Conservation (phyloP, 2,888 invertebrate species). For the Onthophagus sagittarius region DNA sequence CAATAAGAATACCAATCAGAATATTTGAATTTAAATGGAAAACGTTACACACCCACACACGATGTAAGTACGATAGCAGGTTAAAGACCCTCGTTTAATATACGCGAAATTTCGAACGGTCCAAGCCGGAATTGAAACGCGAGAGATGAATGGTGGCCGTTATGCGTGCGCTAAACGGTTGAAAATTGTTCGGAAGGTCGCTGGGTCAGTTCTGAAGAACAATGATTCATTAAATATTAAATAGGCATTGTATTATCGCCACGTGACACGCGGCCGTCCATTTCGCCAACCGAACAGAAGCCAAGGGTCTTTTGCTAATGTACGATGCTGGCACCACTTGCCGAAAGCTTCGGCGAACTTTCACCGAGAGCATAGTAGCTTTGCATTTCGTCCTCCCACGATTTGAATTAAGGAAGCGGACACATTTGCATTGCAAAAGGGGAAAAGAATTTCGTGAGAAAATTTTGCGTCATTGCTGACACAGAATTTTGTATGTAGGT, state of each 20-base stretch:
- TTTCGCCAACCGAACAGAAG: background rate
- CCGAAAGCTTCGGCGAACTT: background rate
- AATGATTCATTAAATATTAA: constrained; percentile 23
- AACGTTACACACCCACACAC: too few relatives aligned
- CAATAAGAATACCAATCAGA: too few relatives aligned
- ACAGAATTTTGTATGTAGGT: background rate
- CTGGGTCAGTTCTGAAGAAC: constrained; percentile 7
- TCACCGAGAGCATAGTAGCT: background rate
- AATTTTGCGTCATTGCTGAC: background rate
- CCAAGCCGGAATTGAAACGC: constrained; percentile 6
- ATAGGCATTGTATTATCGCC: constrained; percentile 18
- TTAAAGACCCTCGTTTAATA: background rate
- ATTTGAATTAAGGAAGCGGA: background rate
- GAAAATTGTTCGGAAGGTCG: background rate
- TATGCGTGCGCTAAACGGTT: background rate
- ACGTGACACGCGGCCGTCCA: constrained; percentile 1
- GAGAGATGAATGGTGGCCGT: constrained; percentile 12
- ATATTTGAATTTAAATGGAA: too few relatives aligned
- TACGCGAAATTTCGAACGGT: background rate
- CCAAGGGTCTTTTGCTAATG: background rate
- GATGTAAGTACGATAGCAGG: background rate
- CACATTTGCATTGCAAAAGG: background rate
- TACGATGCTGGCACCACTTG: background rate
- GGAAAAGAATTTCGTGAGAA: background rate
- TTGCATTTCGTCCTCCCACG: background rate